Conservation (phyloP, 2,888 invertebrate genomes). For the Linyphia triangularis region DNA sequence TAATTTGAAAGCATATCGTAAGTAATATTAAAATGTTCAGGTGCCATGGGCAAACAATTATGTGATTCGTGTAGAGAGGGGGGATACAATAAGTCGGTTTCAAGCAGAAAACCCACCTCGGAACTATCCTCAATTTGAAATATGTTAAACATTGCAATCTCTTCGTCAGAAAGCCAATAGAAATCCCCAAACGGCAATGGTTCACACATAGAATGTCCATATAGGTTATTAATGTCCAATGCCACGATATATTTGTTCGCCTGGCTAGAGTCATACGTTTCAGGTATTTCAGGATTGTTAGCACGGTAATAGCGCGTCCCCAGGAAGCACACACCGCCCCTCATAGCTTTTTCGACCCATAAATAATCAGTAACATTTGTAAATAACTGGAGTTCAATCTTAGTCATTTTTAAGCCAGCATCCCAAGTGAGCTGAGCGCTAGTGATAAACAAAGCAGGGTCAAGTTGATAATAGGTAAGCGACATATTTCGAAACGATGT, state of each 20-base stretch:
- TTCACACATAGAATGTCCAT: constrained; percentile 7
- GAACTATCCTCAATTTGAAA: background rate
- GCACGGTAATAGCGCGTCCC: background rate
- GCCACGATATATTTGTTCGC: background rate
- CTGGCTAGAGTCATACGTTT: background rate
- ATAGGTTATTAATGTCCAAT: constrained; percentile 8
- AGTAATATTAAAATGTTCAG: constrained; percentile 15
- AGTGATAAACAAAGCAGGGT: background rate
- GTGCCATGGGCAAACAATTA: background rate
- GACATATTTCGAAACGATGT: no score
- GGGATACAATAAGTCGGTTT: background rate
- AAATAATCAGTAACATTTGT: constrained; percentile 18
- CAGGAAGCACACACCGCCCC: background rate
- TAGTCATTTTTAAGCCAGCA: background rate
- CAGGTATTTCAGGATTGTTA: background rate
- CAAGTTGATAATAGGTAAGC: constrained; percentile 1
- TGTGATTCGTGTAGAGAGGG: background rate
- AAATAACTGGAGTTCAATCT: no score
- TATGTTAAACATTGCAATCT: background rate
- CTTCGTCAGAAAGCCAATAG: background rate
- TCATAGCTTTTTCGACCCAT: background rate
- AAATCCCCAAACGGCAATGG: background rate
- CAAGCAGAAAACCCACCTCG: constrained; percentile 1
- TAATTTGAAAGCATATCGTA: constrained; percentile 9
- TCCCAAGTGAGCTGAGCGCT: background rate